A percentile compares a stretch with the other conserved stretches of the same genome.
phyloP scores from a whole-genome alignment of 2,888 invertebrate species.

The Aphidoletes aphidimyza region DNA sequence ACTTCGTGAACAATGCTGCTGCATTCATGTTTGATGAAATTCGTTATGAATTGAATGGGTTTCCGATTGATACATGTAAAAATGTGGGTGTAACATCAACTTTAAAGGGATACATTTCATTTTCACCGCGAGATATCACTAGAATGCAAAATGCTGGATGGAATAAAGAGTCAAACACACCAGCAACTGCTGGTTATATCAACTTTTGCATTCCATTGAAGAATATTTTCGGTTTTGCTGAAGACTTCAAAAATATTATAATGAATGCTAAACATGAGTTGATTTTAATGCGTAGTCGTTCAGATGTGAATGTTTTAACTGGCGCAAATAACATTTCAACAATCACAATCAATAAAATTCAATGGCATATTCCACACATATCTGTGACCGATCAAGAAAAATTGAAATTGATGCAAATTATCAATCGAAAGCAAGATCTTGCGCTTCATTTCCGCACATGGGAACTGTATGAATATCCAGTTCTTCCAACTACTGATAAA shows the following conservation, averaged over 20 bases:
- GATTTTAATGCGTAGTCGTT: constrained; percentile 61
- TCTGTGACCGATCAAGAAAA: constrained; percentile 55
- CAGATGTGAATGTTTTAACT: constrained; percentile 59
- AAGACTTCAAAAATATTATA: constrained; percentile 63
- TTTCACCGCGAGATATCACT: constrained; percentile 59
- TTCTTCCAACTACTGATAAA: constrained; percentile 58
- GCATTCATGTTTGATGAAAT: constrained; percentile 62
- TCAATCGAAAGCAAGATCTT: constrained; percentile 55
- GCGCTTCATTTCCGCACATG: constrained; percentile 56
- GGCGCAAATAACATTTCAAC: constrained; percentile 55
- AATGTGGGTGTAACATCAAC: constrained; percentile 62
- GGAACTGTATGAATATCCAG: constrained; percentile 57
- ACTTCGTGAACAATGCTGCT: constrained; percentile 60
- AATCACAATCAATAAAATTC: constrained; percentile 58
- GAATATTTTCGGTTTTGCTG: constrained; percentile 62
- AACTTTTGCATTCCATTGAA: constrained; percentile 62
- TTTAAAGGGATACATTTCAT: constrained; percentile 62
- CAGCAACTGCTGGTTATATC: constrained; percentile 59
- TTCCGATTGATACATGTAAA: constrained; percentile 61
- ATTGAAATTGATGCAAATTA: constrained; percentile 56
- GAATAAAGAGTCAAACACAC: constrained; percentile 56
- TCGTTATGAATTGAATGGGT: constrained; percentile 62
- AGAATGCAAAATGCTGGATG: constrained; percentile 60
- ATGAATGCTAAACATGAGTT: constrained; percentile 64
- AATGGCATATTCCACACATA: constrained; percentile 58